phyloP scores from a whole-genome alignment of 2,888 invertebrate species.

The Trachelus iudaicus region DNA sequence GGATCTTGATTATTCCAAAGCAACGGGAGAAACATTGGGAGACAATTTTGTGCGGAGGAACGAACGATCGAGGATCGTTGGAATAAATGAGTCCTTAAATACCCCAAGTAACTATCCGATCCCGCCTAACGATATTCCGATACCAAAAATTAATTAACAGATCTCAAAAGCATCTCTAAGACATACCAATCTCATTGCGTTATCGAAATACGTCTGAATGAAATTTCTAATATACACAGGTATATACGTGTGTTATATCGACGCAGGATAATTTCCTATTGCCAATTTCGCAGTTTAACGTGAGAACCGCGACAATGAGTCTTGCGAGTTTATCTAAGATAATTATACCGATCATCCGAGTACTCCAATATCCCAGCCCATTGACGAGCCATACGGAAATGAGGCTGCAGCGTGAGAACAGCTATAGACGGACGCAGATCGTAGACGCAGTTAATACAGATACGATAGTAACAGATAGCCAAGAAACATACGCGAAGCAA shows the following conservation, averaged over 20 bases:
- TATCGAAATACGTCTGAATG: neutral
- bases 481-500: neutral
- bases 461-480: neutral
- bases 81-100: neutral
- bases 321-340: neutral
- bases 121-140: neutral
- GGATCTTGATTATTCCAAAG: neutral
- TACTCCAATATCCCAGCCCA: neutral
- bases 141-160: neutral
- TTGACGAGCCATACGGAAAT: neutral
- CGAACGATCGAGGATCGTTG: neutral
- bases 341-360: neutral
- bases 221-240: neutral
- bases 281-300: neutral
- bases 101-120: neutral
- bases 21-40: neutral
- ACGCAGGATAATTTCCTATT: neutral
- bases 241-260: neutral
- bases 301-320: neutral
- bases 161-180: neutral
- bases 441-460: neutral
- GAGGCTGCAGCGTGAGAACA: neutral
- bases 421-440: neutral
- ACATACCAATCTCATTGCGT: neutral
- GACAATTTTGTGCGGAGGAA: neutral